A percentile compares a stretch with the other conserved stretches of the same genome.
Conservation (phyloP, 1,140 invertebrate species). For the Pseudomyrmex pallidus region DNA sequence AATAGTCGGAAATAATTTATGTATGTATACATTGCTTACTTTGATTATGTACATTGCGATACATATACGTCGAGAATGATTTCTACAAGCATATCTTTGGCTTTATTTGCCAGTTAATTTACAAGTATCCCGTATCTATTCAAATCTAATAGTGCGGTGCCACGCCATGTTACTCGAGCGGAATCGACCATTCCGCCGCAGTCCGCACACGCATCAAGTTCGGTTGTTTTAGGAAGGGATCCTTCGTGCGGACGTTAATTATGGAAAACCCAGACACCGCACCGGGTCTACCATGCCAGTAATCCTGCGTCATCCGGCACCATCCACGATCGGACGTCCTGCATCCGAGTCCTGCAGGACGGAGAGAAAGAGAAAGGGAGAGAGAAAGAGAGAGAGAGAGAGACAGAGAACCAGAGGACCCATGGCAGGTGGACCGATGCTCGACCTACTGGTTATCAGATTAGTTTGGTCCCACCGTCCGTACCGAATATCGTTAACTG, state of each 20-base stretch:
- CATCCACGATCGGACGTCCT: constrained; percentile 50
- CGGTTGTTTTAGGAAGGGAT: constrained; percentile 76
- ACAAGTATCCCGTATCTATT: background rate
- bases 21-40: background rate
- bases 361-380: constrained; percentile 11
- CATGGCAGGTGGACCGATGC: constrained; percentile 42
- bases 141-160: constrained; percentile 19
- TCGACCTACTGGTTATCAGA: constrained; percentile 72
- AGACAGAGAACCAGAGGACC: background rate
- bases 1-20: background rate
- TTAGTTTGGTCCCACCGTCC: constrained; percentile 71
- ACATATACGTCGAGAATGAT: background rate
- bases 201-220: constrained; percentile 70
- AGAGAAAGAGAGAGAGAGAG: constrained; percentile 24
- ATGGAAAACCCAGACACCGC: constrained; percentile 70
- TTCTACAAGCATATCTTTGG: background rate
- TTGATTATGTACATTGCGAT: background rate
- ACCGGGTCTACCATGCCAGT: constrained; percentile 64
- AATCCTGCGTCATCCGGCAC: constrained; percentile 61
- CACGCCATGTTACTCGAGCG: constrained; percentile 9
- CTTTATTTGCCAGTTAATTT: background rate
- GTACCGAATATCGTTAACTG: constrained; percentile 74
- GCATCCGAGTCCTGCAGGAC: constrained; percentile 33
- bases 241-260: constrained; percentile 74
- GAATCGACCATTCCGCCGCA: constrained; percentile 36